A percentile compares a stretch with the other conserved stretches of the same genome.
These are phyloP conservation scores for Ancistrus triradiatus DNA, from an alignment of 2,113 vertebrate genomes.

Conservation along the genomic window DNA sequence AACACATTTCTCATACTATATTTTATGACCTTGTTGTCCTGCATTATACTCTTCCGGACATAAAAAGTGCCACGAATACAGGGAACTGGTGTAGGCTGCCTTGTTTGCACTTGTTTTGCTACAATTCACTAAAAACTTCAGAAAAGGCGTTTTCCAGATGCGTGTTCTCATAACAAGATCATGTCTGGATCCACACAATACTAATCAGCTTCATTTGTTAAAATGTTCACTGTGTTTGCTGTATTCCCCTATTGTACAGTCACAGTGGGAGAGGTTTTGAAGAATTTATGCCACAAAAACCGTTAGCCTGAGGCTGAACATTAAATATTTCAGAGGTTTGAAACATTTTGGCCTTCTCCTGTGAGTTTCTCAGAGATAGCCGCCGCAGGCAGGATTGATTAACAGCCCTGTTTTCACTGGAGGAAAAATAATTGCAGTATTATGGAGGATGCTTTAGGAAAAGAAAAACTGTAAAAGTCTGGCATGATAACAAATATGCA, in stretches of 20 bases:
- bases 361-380: slow-evolving; percentile 39
- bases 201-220: slow-evolving; percentile 14
- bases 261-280: slow-evolving; percentile 16
- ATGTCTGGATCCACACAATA: neutral
- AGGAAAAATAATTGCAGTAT: slow-evolving; percentile 33
- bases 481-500: slow-evolving; percentile 51
- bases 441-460: slow-evolving; percentile 21
- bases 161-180: neutral
- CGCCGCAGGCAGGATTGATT: slow-evolving; percentile 30
- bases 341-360: slow-evolving; percentile 31
- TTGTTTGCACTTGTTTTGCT: neutral
- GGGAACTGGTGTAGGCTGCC: too few relatives aligned
- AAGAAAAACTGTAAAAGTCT: slow-evolving; percentile 44
- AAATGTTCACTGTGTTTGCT: slow-evolving; percentile 11
- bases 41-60: too few relatives aligned
- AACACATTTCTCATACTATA: too few relatives aligned
- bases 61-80: too few relatives aligned
- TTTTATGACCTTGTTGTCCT: too few relatives aligned
- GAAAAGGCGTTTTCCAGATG: neutral
- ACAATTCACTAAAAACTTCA: slow-evolving; percentile 23
- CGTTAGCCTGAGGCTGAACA: slow-evolving; percentile 15
- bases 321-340: slow-evolving; percentile 34
- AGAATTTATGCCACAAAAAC: slow-evolving; percentile 34
- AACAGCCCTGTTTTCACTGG: slow-evolving; percentile 34
- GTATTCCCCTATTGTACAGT: slow-evolving; percentile 7